Evolutionary conservation across 2,797 vertebrate species (phyloP).

Genomic region (Lepus townsendii): DNA sequence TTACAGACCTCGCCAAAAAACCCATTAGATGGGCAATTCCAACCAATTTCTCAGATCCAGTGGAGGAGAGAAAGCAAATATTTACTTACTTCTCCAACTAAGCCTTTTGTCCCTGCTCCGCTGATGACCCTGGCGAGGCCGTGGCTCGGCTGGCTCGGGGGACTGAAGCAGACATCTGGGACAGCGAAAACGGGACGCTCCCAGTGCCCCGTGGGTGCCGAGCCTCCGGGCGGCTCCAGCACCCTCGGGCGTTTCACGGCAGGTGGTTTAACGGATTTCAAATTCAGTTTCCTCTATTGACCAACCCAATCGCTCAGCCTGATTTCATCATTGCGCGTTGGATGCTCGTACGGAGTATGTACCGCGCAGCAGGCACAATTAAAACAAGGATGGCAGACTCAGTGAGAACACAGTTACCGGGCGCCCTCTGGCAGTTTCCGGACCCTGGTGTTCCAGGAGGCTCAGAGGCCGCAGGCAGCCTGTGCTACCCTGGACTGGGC

Average conservation of each 20-base stretch:
- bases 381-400: too few species aligned
- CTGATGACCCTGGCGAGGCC: background rate
- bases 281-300: background rate
- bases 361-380: too few species aligned
- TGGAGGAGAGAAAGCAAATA: constrained; percentile 10
- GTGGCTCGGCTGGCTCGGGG: background rate
- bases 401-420: background rate
- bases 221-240: background rate
- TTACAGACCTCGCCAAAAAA: constrained; percentile 25
- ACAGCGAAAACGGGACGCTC: background rate
- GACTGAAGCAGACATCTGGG: too few species aligned
- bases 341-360: too few species aligned
- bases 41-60: constrained; percentile 17
- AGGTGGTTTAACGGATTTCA: background rate
- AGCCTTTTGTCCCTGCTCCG: background rate
- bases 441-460: background rate
- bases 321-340: too few species aligned
- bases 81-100: constrained; percentile 27
- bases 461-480: background rate
- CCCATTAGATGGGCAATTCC: constrained; percentile 39
- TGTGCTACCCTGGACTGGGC: too few species aligned
- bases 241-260: background rate
- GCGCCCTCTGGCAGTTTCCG: background rate
- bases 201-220: background rate
- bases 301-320: background rate